Evolutionary conservation across 37 sponge, comb jelly and placozoan genomes (phyloP).

Genomic region (Diacarnus erythraeanus): DNA sequence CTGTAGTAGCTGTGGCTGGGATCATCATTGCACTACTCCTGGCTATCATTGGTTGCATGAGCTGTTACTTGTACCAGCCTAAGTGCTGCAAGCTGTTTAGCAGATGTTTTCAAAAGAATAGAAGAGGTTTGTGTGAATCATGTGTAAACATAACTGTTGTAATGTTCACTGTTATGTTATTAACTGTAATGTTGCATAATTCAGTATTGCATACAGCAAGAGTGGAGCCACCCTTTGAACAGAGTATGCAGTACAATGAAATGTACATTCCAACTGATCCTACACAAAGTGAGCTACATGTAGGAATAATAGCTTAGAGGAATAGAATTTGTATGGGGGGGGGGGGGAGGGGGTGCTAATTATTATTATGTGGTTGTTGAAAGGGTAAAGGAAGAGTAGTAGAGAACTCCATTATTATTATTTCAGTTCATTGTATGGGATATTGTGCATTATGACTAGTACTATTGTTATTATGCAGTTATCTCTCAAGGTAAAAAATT

Average conservation of each 20-base stretch:
- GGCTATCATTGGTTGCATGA: conserved; percentile 1
- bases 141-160: neutral
- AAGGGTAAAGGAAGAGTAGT: too few species aligned
- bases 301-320: too few species aligned
- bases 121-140: neutral
- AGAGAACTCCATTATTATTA: too few species aligned
- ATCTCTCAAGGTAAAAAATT: neutral
- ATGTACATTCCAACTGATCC: conserved; percentile 25
- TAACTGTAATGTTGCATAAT: neutral
- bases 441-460: too few species aligned
- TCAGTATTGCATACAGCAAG: neutral
- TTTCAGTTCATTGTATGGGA: too few species aligned
- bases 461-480: neutral
- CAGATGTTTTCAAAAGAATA: neutral
- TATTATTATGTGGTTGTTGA: too few species aligned
- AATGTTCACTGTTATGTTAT: neutral
- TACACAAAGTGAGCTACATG: conserved; percentile 10
- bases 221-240: conserved; percentile 18
- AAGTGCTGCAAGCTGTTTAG: neutral
- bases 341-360: too few species aligned
- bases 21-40: conserved; percentile 18
- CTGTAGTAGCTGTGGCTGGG: conserved; percentile 1
- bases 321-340: too few species aligned
- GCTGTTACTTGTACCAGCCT: neutral
- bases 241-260: conserved; percentile 54